phyloP scores from a whole-genome alignment of 2,113 vertebrate genomes.

The Cryptomyrus ogoouensis region DNA sequence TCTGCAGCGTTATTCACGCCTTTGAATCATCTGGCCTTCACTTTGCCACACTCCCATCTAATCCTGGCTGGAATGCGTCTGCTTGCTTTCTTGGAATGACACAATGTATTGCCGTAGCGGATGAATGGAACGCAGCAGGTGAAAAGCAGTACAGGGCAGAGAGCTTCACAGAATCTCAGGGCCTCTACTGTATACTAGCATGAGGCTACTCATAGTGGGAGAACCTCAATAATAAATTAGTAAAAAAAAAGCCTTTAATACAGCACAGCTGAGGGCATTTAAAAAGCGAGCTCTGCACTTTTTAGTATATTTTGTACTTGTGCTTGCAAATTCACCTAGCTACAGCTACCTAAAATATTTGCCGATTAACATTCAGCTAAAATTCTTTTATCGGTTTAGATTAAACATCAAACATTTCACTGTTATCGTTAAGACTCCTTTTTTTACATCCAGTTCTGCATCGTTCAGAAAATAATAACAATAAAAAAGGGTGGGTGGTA shows the following conservation, averaged over 20 bases:
- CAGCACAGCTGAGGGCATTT: conserved; percentile 26
- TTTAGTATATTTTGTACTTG: conserved; percentile 2
- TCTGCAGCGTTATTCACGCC: conserved; percentile 1
- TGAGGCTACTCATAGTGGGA: not conserved
- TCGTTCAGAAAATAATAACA: not conserved
- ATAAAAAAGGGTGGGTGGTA: not conserved
- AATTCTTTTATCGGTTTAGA: conserved; percentile 33
- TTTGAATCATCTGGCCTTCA: conserved; percentile 46
- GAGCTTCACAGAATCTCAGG: conserved; percentile 24
- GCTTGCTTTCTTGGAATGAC: conserved; percentile 25
- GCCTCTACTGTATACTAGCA: conserved; percentile 23
- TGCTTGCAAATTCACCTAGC: not conserved
- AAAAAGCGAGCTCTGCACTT: conserved; percentile 19
- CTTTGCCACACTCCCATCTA: conserved; percentile 42
- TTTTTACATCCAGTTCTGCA: not conserved
- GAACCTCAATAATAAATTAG: not conserved
- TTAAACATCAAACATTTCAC: conserved; percentile 14
- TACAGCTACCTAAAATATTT: conserved; percentile 11
- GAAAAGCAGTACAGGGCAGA: conserved; percentile 43
- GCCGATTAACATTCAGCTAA: conserved; percentile 29
- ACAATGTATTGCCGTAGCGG: conserved; percentile 37
- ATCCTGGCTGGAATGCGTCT: conserved; percentile 61
- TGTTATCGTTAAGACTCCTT: conserved; percentile 4
- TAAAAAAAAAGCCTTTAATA: conserved; percentile 19
- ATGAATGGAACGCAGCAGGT: conserved; percentile 52